Percentiles rank a stretch among this genome's conserved stretches.
Conservation (phyloP, 92 coral and sea anemone genomes). For the Blastomussa wellsi region DNA sequence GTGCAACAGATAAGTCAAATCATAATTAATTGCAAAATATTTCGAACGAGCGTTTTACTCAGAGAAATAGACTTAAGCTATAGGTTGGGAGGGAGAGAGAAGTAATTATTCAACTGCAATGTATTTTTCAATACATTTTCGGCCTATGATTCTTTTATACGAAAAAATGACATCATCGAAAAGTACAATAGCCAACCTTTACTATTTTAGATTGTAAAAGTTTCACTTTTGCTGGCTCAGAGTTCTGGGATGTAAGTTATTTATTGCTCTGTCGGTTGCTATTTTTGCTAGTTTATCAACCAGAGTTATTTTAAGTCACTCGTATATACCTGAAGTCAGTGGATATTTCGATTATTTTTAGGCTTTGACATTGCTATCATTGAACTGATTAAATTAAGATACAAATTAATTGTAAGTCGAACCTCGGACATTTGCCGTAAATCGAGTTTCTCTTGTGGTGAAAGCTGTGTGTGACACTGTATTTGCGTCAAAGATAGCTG, state of each 20-base stretch:
- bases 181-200: neutral
- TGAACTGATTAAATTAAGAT: neutral
- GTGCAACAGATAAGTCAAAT: conserved; percentile 16
- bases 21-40: neutral
- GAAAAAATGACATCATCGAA: neutral
- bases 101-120: neutral
- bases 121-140: conserved; percentile 1
- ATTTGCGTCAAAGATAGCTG: neutral
- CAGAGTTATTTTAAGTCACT: neutral
- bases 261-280: neutral
- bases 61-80: neutral
- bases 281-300: neutral
- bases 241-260: neutral
- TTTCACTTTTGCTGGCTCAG: neutral
- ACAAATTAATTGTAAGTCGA: neutral
- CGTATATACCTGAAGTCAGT: neutral
- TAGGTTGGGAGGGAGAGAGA: too few relatives aligned
- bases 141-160: conserved; percentile 4
- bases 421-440: neutral
- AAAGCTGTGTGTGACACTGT: neutral
- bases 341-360: neutral
- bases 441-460: neutral
- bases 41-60: neutral
- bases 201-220: neutral
- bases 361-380: neutral